Evolutionary conservation across 2,888 invertebrate genomes (phyloP).

Genomic region (Heliothis peltigera): DNA sequence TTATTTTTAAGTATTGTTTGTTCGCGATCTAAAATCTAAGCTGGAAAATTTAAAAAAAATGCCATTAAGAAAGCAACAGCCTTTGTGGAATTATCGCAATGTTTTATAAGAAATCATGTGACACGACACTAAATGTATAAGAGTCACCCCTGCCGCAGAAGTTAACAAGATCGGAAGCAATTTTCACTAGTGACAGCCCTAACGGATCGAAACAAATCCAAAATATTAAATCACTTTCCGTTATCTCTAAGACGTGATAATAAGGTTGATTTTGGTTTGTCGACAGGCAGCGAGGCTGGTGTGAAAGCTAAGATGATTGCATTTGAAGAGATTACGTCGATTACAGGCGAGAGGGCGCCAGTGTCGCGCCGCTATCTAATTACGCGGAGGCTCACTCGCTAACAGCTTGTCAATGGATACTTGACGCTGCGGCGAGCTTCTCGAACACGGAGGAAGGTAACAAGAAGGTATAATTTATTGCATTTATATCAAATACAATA

Average conservation of each 20-base stretch:
- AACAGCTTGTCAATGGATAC: background rate
- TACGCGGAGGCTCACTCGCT: constrained; percentile 28
- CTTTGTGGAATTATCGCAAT: background rate
- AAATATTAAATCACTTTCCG: constrained; percentile 19
- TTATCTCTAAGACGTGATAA: constrained; percentile 26
- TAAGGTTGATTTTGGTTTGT: constrained; percentile 56
- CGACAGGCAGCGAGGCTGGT: constrained; percentile 9
- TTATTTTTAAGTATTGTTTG: too few relatives aligned
- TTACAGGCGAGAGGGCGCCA: constrained; percentile 59
- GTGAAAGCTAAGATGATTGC: constrained; percentile 68
- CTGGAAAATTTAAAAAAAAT: too few relatives aligned
- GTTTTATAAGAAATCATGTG: constrained; percentile 6
- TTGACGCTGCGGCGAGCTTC: background rate
- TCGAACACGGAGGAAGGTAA: background rate
- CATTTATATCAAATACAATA: background rate
- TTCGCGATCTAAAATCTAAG: too few relatives aligned
- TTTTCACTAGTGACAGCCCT: constrained; percentile 73
- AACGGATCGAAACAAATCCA: constrained; percentile 53
- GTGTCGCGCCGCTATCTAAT: constrained; percentile 70
- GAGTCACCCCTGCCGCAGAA: constrained; percentile 63
- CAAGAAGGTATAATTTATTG: background rate
- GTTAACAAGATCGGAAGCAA: constrained; percentile 78
- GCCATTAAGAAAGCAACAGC: background rate
- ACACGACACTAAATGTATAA: constrained; percentile 23
- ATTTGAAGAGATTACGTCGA: constrained; percentile 72